Evolutionary conservation across 2,888 invertebrate species (phyloP).

Genomic region (Torymus aiolomorphi): DNA sequence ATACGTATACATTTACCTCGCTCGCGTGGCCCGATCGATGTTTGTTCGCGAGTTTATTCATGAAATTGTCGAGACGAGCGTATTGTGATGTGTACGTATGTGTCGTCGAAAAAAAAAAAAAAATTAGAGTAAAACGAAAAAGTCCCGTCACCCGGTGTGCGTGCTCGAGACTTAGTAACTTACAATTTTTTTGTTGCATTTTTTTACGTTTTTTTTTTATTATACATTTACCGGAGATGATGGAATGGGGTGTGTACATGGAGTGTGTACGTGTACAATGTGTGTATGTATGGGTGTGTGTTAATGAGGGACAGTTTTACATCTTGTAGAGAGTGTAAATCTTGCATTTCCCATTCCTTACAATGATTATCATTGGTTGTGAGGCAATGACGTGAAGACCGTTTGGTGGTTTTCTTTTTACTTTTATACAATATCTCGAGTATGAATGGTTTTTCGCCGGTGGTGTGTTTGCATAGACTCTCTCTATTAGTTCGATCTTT

Average conservation of each 20-base stretch:
- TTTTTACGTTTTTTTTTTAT: conserved; percentile 41
- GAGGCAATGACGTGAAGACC: conserved; percentile 56
- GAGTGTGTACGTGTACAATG: neutral
- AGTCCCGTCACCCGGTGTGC: conserved; percentile 37
- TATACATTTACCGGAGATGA: conserved; percentile 46
- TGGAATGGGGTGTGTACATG: neutral
- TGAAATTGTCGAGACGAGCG: conserved; percentile 56
- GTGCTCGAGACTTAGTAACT: conserved; percentile 23
- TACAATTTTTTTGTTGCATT: conserved; percentile 7
- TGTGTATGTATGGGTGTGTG: conserved; percentile 1
- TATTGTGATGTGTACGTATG: conserved; percentile 1
- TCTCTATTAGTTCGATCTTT: conserved; percentile 47
- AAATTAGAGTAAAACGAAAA: neutral
- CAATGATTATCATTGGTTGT: conserved; percentile 40
- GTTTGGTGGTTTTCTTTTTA: conserved; percentile 44
- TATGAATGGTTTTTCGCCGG: conserved; percentile 35
- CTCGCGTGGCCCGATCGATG: conserved; percentile 51
- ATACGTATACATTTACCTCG: conserved; percentile 48
- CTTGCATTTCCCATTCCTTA: conserved; percentile 40
- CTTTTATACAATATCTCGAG: conserved; percentile 16
- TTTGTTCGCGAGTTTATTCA: conserved; percentile 48
- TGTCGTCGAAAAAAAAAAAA: too few species aligned
- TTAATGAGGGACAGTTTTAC: conserved; percentile 48
- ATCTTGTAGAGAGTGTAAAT: conserved; percentile 25
- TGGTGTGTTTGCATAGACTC: conserved; percentile 57